Conservation (phyloP, 2,797 vertebrate genomes). For the Eurystomus glaucurus region DNA sequence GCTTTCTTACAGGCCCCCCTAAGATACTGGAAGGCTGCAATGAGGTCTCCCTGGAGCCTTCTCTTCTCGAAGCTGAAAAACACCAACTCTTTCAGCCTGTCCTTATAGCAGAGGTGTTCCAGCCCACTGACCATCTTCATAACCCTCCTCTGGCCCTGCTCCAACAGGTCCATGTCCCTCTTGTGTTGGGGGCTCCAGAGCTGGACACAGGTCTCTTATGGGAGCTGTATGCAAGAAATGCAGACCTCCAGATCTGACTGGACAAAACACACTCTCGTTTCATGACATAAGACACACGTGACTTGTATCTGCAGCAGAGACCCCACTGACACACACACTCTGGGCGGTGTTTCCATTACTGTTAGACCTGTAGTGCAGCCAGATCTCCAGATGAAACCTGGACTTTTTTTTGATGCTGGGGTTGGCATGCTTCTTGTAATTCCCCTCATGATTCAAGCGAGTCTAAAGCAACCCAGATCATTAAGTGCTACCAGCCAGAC, state of each 20-base stretch:
- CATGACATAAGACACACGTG: rapidly evolving
- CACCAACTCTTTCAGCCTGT: too few species aligned
- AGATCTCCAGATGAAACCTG: not conserved
- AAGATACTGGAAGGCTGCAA: too few species aligned
- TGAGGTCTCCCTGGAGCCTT: too few species aligned
- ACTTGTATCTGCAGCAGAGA: not conserved
- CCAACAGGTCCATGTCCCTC: too few species aligned
- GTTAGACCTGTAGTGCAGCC: not conserved
- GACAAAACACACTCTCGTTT: not conserved
- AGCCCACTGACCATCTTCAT: too few species aligned
- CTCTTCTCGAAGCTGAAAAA: too few species aligned
- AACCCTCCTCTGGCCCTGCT: too few species aligned
- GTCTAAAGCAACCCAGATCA: not conserved
- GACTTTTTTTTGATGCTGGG: rapidly evolving
- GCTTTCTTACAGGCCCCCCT: too few species aligned
- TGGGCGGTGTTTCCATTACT: not conserved
- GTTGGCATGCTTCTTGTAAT: not conserved
- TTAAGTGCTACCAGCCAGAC: not conserved
- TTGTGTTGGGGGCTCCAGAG: too few species aligned
- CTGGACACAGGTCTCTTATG: too few species aligned
- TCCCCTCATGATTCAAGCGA: not conserved
- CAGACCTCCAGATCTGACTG: not conserved
- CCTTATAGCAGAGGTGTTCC: too few species aligned
- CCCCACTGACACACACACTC: not conserved
- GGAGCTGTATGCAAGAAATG: not conserved